These are phyloP conservation scores for Excalfactoria chinensis DNA, from an alignment of 2,113 vertebrate species.

Conservation along the genomic window DNA sequence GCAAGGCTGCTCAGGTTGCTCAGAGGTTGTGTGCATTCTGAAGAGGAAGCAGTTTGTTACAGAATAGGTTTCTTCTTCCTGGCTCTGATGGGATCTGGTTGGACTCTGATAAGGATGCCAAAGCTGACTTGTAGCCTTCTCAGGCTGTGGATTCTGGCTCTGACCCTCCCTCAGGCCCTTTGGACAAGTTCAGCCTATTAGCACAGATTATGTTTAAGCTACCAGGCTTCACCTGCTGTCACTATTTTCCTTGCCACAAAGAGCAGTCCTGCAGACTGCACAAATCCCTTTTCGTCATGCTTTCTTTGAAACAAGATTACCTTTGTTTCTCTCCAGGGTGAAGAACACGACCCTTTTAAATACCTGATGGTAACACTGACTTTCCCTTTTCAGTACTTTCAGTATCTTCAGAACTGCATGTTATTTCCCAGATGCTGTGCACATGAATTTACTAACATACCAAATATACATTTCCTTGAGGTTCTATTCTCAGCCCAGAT, in stretches of 20 bases:
- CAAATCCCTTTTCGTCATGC: background rate
- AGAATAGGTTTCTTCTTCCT: background rate
- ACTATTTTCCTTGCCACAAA: background rate
- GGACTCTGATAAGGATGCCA: background rate
- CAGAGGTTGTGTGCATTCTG: background rate
- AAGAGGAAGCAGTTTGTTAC: background rate
- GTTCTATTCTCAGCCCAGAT: constrained; percentile 42
- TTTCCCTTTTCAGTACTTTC: background rate
- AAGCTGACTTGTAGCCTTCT: background rate
- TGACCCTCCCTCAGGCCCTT: background rate
- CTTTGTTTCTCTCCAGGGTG: background rate
- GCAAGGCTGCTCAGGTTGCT: background rate
- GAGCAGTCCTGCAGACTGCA: background rate
- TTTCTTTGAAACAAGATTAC: background rate
- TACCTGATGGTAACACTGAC: background rate
- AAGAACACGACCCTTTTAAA: background rate
- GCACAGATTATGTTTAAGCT: background rate
- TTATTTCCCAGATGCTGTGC: background rate
- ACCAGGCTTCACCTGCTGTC: background rate
- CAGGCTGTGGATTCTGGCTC: background rate
- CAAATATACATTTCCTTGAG: constrained; percentile 24
- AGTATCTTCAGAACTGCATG: background rate
- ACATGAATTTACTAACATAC: constrained; percentile 6
- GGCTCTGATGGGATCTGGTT: background rate
- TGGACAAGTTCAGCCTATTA: background rate